These are phyloP conservation scores for Lasioglossum leucozonium DNA, from an alignment of 2,888 invertebrate species.

Conservation along the genomic window DNA sequence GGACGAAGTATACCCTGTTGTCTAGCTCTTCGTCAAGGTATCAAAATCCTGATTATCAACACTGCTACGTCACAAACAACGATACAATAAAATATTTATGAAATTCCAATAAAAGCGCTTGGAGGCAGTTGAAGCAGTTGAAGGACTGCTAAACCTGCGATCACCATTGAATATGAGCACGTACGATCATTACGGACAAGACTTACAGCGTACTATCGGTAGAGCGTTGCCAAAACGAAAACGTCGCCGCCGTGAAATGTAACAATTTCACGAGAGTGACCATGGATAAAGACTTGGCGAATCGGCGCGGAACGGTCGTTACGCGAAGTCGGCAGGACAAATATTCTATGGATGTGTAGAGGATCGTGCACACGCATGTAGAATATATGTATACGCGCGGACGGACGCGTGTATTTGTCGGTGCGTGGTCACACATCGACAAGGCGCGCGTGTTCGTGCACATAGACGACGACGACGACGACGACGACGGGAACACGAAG, in stretches of 20 bases:
- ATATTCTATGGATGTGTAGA: neutral
- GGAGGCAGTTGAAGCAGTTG: neutral
- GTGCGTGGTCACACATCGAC: neutral
- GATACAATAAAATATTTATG: no score
- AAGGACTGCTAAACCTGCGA: neutral
- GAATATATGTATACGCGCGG: no score
- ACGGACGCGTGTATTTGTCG: neutral
- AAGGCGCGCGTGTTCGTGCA: constrained; percentile 37
- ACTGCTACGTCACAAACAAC: no score
- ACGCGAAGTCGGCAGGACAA: neutral
- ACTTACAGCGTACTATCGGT: neutral
- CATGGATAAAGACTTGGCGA: neutral
- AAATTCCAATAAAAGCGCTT: neutral
- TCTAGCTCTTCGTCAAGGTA: no score
- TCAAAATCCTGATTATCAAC: no score
- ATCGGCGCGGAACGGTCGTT: neutral
- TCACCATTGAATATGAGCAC: neutral
- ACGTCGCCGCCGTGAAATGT: neutral
- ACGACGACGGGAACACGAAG: constrained; percentile 66
- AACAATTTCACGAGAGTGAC: neutral
- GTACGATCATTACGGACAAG: neutral
- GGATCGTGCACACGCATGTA: neutral
- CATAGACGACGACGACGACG: no score
- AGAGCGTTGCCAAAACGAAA: neutral
- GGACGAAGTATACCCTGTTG: no score